Evolutionary conservation across 92 coral and sea anemone genomes (phyloP).

Genomic region (Siderastrea radians): DNA sequence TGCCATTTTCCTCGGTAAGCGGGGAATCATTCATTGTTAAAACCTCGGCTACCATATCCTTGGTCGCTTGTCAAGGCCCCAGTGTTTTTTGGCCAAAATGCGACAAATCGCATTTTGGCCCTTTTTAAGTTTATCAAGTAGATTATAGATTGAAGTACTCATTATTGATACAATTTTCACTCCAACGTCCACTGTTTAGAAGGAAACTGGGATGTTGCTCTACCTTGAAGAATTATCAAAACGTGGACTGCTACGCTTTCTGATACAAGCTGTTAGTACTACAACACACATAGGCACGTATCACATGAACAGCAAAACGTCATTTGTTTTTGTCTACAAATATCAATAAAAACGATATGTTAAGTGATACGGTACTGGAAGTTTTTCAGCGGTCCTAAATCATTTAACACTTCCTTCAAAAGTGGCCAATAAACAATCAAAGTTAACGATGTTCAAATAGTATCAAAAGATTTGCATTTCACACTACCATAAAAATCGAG

Average conservation of each 20-base stretch:
- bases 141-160: conserved; percentile 13
- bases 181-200: conserved; percentile 13
- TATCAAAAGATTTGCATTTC: too few relatives aligned
- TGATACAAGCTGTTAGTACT: neutral
- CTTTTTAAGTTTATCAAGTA: neutral
- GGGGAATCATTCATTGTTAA: neutral
- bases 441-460: neutral
- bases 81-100: conserved; percentile 2
- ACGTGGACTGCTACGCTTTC: conserved; percentile 1
- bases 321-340: conserved; percentile 6
- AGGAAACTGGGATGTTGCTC: conserved; percentile 11
- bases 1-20: neutral
- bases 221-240: conserved; percentile 16
- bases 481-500: too few relatives aligned
- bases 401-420: neutral
- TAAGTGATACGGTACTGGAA: conserved; percentile 6
- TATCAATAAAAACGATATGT: neutral
- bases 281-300: conserved; percentile 5
- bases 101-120: conserved; percentile 1
- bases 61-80: neutral
- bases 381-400: conserved; percentile 9
- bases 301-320: neutral
- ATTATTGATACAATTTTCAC: conserved; percentile 9
- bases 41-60: neutral
- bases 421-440: conserved; percentile 1